phyloP scores from a whole-genome alignment of 35 echinoderm and acorn worm genomes.

The Apostichopus japonicus region DNA sequence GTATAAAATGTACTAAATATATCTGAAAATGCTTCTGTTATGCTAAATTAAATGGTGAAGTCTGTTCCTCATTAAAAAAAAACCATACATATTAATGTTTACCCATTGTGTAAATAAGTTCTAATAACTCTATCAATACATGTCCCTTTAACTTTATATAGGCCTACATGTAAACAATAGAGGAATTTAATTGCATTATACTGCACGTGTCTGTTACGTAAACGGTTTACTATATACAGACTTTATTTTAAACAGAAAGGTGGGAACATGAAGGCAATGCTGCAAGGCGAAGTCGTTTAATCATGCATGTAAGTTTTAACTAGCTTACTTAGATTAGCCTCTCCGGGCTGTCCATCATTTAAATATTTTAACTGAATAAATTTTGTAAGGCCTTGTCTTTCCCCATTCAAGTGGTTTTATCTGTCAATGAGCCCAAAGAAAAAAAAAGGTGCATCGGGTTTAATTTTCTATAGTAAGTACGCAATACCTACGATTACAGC shows the following conservation, averaged over 20 bases:
- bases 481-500: background rate
- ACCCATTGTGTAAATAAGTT: too few species aligned
- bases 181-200: background rate
- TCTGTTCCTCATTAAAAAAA: too few species aligned
- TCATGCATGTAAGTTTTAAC: background rate
- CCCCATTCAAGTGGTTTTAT: background rate
- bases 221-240: background rate
- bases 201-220: background rate
- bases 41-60: too few species aligned
- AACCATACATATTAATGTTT: too few species aligned
- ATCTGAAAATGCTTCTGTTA: too few species aligned
- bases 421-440: background rate
- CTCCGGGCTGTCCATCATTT: background rate
- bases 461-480: background rate
- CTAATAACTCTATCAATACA: too few species aligned
- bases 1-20: too few species aligned
- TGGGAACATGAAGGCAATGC: too few species aligned
- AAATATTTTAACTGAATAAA: background rate
- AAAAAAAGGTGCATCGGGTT: background rate
- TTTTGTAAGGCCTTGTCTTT: background rate
- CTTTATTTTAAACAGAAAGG: too few species aligned
- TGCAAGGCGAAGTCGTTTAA: background rate
- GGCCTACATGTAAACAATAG: too few species aligned
- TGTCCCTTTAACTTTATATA: too few species aligned
- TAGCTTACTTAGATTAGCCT: background rate